Evolutionary conservation across 2,888 invertebrate genomes (phyloP).

Genomic region (Nymphalis polychloros): DNA sequence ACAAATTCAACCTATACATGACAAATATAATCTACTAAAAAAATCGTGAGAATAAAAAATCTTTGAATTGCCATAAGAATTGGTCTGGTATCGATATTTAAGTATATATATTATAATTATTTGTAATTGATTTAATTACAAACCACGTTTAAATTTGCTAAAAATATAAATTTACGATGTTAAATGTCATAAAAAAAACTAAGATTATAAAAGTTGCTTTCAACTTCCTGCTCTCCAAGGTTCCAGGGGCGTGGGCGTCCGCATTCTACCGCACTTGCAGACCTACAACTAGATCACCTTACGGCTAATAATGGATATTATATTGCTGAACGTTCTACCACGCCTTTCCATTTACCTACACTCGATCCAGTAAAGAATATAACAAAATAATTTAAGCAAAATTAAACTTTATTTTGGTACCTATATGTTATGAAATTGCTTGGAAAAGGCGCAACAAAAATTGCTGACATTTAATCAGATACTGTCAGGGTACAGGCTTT

Average conservation of each 20-base stretch:
- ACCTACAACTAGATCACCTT: conserved; percentile 76
- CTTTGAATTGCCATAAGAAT: no score
- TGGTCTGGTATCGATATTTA: no score
- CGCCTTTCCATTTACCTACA: conserved; percentile 74
- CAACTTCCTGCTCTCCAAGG: conserved; percentile 67
- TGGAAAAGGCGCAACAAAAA: conserved; percentile 14
- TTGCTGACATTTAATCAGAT: conserved; percentile 38
- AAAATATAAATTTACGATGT: not conserved
- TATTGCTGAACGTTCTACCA: conserved; percentile 50
- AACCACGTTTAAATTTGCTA: not conserved
- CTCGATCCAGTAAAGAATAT: conserved; percentile 27
- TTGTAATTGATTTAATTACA: not conserved
- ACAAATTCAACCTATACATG: no score
- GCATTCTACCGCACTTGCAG: conserved; percentile 70
- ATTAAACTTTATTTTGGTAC: not conserved
- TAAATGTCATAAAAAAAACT: conserved; percentile 18
- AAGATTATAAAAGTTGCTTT: conserved; percentile 49
- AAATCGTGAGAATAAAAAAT: no score
- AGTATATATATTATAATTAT: no score
- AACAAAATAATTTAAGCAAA: conserved; percentile 4
- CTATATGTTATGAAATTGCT: conserved; percentile 2
- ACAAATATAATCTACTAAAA: no score
- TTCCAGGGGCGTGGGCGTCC: conserved; percentile 69
- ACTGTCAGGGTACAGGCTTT: conserved; percentile 28
- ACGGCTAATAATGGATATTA: conserved; percentile 71